Percentiles rank a stretch among this genome's conserved stretches.
Evolutionary conservation across 2,113 vertebrate species (phyloP).

Genomic region (Pheucticus melanocephalus): DNA sequence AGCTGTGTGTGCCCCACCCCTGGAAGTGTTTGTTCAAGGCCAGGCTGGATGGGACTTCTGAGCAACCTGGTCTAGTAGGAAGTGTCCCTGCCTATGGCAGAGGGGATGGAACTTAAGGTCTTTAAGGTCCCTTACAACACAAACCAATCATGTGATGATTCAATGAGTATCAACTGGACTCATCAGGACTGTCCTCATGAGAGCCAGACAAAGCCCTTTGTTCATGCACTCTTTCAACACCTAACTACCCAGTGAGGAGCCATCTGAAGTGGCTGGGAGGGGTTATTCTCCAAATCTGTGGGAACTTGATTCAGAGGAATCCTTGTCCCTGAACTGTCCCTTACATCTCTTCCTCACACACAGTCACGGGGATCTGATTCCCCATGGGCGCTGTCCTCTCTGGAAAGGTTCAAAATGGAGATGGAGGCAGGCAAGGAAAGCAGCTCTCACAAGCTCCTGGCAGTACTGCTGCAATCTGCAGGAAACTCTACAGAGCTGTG

Average conservation of each 20-base stretch:
- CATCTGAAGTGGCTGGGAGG: background rate
- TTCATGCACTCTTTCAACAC: rapidly evolving
- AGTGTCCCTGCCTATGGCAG: background rate
- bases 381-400: background rate
- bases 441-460: background rate
- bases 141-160: background rate
- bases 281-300: background rate
- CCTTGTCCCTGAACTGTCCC: background rate
- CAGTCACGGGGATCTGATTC: background rate
- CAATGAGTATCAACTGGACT: background rate
- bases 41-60: background rate
- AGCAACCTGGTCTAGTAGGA: background rate
- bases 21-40: background rate
- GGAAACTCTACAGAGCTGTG: background rate
- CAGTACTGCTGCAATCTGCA: background rate
- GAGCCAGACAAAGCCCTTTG: background rate
- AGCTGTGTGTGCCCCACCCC: background rate
- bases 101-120: background rate
- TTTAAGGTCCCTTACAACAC: background rate
- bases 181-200: background rate
- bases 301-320: background rate
- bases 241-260: background rate
- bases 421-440: background rate
- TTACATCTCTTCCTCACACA: background rate
- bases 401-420: background rate